Percentiles rank a stretch among this genome's conserved stretches.
These are phyloP conservation scores for Erpobdella octoculata DNA, from an alignment of 2,888 invertebrate genomes.

Conservation along the genomic window DNA sequence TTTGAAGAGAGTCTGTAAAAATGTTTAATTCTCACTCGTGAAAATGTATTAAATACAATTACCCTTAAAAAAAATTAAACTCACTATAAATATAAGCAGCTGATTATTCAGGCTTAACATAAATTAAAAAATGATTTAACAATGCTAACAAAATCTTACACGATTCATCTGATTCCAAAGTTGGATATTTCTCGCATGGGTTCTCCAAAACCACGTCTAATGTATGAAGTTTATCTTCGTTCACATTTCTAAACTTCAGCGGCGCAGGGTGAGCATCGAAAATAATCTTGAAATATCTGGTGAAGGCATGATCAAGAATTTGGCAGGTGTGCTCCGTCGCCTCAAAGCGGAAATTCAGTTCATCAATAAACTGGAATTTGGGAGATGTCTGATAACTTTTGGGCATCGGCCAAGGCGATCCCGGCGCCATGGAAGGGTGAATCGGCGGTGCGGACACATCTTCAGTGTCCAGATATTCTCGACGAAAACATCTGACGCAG, in stretches of 20 bases:
- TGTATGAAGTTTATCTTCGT: conserved; percentile 27
- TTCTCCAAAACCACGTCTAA: conserved; percentile 59
- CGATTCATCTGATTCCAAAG: conserved; percentile 67
- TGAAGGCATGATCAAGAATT: conserved; percentile 57
- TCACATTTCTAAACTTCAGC: background rate
- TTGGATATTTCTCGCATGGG: conserved; percentile 63
- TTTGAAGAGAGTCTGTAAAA: conserved; percentile 58
- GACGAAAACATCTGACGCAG: no score
- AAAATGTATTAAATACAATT: background rate
- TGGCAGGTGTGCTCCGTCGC: conserved; percentile 54
- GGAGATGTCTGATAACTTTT: conserved; percentile 21
- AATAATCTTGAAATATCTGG: conserved; percentile 57
- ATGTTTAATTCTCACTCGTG: background rate
- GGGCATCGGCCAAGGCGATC: conserved; percentile 40
- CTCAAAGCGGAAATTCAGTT: conserved; percentile 37
- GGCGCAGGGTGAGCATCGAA: conserved; percentile 36
- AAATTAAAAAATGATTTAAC: no score
- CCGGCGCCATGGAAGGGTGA: no score
- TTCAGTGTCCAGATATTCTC: no score
- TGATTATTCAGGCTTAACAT: no score
- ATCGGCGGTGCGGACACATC: no score
- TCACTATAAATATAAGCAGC: no score
- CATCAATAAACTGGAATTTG: background rate
- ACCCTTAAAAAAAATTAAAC: background rate
- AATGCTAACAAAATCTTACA: conserved; percentile 54